phyloP scores from a whole-genome alignment of 2,797 vertebrate genomes.

The Okamejei kenojei region DNA sequence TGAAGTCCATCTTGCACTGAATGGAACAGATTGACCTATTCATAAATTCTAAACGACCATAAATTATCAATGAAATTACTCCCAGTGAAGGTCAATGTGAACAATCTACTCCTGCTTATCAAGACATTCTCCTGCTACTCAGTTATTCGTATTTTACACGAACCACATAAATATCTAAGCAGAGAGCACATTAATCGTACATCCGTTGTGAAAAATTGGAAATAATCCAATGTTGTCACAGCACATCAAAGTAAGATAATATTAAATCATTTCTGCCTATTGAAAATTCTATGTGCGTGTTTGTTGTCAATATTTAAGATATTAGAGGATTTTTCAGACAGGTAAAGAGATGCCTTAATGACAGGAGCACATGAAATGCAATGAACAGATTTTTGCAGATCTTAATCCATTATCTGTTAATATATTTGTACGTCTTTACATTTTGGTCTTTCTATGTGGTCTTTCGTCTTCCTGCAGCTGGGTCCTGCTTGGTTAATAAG shows the following conservation, averaged over 20 bases:
- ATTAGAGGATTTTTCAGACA: background rate
- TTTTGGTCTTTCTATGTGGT: background rate
- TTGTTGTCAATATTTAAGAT: background rate
- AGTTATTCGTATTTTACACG: background rate
- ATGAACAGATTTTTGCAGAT: background rate
- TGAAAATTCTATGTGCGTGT: background rate
- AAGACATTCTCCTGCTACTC: background rate
- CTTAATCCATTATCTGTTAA: background rate
- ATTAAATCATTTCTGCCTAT: background rate
- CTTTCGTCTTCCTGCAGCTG: background rate
- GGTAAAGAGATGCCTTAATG: background rate
- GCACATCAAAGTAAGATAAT: background rate
- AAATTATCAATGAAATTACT: background rate
- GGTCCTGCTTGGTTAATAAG: background rate
- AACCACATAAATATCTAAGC: background rate
- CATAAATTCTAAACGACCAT: background rate
- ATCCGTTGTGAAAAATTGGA: background rate
- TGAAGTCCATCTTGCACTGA: background rate
- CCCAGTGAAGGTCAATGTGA: background rate
- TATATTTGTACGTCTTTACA: background rate
- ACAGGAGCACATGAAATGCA: too few relatives aligned
- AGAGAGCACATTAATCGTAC: too few relatives aligned
- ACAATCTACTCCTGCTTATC: background rate
- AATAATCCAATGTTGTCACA: background rate
- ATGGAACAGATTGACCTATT: background rate